A percentile compares a stretch with the other conserved stretches of the same genome.
Conservation (phyloP, 2,888 invertebrate species). For the Gnatocerus cornutus region DNA sequence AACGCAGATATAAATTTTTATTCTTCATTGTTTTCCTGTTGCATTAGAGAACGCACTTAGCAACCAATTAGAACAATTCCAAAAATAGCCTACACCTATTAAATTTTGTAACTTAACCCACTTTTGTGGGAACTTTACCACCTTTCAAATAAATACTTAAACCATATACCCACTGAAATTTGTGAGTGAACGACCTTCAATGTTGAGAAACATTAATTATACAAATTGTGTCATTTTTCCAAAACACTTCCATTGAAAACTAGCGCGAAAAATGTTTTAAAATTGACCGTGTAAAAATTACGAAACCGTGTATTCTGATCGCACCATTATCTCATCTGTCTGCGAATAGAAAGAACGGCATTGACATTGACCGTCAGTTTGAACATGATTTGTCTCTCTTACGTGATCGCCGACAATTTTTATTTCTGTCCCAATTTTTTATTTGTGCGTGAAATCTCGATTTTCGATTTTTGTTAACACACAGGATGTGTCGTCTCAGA, state of each 20-base stretch:
- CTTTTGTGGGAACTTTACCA: not conserved
- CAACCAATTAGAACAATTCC: not conserved
- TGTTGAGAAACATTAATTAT: constrained; percentile 26
- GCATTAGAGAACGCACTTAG: not conserved
- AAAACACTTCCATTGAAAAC: not conserved
- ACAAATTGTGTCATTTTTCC: constrained; percentile 23
- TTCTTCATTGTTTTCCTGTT: not conserved
- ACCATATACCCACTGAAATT: constrained; percentile 27
- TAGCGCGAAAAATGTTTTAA: too few species aligned
- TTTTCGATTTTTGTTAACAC: too few species aligned
- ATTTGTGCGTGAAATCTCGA: too few species aligned
- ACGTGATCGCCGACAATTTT: constrained; percentile 5
- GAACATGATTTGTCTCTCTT: not conserved
- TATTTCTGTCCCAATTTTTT: not conserved
- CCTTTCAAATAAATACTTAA: constrained; percentile 31
- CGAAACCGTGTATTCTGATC: not conserved
- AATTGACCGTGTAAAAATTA: not conserved
- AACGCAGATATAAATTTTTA: too few species aligned
- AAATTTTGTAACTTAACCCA: too few species aligned
- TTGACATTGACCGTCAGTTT: constrained; percentile 20
- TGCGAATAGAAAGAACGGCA: constrained; percentile 3
- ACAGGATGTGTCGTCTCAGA: constrained; percentile 15
- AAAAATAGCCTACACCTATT: too few species aligned
- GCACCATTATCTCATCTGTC: not conserved
- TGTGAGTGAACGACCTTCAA: constrained; percentile 32